A percentile compares a stretch with the other conserved stretches of the same genome.
Evolutionary conservation across 2,797 vertebrate genomes (phyloP).

Genomic region (Tiaroga cobitis): DNA sequence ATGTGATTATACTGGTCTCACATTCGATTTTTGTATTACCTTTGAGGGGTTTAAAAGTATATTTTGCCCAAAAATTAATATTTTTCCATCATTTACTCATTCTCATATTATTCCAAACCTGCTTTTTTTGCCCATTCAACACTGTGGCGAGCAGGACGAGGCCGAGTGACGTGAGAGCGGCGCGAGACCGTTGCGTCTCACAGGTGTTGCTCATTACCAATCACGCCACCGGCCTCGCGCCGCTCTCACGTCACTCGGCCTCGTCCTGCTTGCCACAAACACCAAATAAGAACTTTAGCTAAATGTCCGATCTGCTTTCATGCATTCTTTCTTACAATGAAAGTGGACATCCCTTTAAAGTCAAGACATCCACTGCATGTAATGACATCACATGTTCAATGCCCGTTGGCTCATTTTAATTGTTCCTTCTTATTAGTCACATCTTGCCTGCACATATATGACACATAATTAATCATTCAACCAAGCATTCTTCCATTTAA

Average conservation of each 20-base stretch:
- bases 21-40: not conserved
- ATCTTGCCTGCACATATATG: not conserved
- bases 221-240: too few species aligned
- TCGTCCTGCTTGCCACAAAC: too few species aligned
- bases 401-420: not conserved
- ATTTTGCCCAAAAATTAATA: not conserved
- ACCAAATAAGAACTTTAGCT: not conserved
- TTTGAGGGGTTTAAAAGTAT: slow-evolving; percentile 1
- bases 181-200: too few species aligned
- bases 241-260: too few species aligned
- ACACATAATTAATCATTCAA: not conserved
- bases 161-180: too few species aligned
- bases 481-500: not conserved
- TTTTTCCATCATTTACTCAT: not conserved
- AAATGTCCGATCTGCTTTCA: not conserved
- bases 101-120: slow-evolving; percentile 14
- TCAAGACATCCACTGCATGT: not conserved
- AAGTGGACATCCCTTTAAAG: not conserved
- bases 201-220: too few species aligned
- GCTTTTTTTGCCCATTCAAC: not conserved
- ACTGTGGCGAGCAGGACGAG: too few species aligned
- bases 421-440: slow-evolving; percentile 2
- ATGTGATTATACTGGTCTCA: not conserved
- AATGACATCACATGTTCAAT: not conserved
- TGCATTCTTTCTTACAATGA: not conserved